These are phyloP conservation scores for Meganola albula DNA, from an alignment of 2,888 invertebrate genomes.

Conservation along the genomic window DNA sequence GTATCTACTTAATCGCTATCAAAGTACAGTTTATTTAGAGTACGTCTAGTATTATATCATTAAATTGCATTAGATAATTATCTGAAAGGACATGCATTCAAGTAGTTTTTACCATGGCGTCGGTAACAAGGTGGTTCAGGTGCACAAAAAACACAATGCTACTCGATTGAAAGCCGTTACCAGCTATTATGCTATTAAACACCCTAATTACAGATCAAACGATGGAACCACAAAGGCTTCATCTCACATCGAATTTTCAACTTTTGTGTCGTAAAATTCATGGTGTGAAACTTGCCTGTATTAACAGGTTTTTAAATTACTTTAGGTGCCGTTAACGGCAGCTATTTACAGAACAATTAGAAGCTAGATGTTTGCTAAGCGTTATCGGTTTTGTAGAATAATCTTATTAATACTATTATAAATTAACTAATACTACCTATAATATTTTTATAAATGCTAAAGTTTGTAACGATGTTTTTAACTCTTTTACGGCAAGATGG, in stretches of 20 bases:
- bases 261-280: conserved; percentile 63
- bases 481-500: no score
- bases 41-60: conserved; percentile 28
- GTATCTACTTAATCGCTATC: conserved; percentile 13
- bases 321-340: conserved; percentile 39
- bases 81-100: conserved; percentile 42
- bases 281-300: conserved; percentile 45
- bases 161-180: conserved; percentile 65
- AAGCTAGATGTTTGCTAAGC: conserved; percentile 9
- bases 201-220: conserved; percentile 73
- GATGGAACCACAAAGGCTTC: conserved; percentile 65
- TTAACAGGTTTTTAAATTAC: conserved; percentile 57
- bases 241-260: conserved; percentile 55
- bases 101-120: conserved; percentile 41
- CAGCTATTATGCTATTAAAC: conserved; percentile 62
- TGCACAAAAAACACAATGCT: conserved; percentile 55
- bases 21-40: conserved; percentile 20
- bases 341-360: conserved; percentile 10
- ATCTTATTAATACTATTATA: no score
- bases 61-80: conserved; percentile 32
- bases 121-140: conserved; percentile 42
- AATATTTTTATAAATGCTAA: no score
- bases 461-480: no score
- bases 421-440: no score
- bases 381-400: conserved; percentile 3